Conservation (phyloP, 2,888 invertebrate species). For the Agriopis leucophaearia region DNA sequence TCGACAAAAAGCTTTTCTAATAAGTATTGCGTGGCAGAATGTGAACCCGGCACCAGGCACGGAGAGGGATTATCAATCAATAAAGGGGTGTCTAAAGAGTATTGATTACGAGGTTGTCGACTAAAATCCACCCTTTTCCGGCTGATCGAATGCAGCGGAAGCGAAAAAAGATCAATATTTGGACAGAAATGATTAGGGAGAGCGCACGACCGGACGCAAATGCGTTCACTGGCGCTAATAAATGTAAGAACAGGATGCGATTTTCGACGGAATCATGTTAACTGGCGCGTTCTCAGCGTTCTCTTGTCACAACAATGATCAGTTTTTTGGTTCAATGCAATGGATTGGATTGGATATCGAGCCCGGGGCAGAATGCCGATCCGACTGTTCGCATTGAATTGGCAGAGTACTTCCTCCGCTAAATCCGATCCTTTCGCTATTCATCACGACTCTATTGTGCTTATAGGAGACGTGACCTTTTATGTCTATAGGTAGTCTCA, state of each 20-base stretch:
- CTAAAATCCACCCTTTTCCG: slow-evolving; percentile 75
- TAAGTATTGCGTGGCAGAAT: neutral
- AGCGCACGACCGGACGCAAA: slow-evolving; percentile 75
- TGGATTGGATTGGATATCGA: slow-evolving; percentile 77
- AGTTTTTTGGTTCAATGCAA: slow-evolving; percentile 59
- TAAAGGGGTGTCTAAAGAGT: slow-evolving; percentile 66
- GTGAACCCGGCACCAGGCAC: slow-evolving; percentile 18
- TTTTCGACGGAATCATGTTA: slow-evolving; percentile 80
- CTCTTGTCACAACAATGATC: slow-evolving; percentile 73
- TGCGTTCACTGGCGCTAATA: slow-evolving; percentile 74
- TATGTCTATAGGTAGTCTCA: neutral
- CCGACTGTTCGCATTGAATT: slow-evolving; percentile 64
- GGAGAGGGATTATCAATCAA: too few species aligned
- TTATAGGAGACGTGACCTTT: slow-evolving; percentile 20
- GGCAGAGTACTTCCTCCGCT: slow-evolving; percentile 65
- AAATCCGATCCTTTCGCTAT: slow-evolving; percentile 58
- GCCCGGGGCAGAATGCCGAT: slow-evolving; percentile 57
- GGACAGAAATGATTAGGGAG: slow-evolving; percentile 80
- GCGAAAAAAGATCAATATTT: slow-evolving; percentile 84
- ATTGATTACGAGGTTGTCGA: slow-evolving; percentile 70
- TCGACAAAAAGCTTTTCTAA: slow-evolving; percentile 15
- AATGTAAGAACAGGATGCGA: slow-evolving; percentile 81
- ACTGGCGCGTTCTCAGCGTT: slow-evolving; percentile 73
- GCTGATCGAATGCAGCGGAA: slow-evolving; percentile 71
- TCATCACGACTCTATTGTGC: slow-evolving; percentile 55